These are phyloP conservation scores for Pachyramphus minor DNA, from an alignment of 2,113 vertebrate genomes.

Conservation along the genomic window DNA sequence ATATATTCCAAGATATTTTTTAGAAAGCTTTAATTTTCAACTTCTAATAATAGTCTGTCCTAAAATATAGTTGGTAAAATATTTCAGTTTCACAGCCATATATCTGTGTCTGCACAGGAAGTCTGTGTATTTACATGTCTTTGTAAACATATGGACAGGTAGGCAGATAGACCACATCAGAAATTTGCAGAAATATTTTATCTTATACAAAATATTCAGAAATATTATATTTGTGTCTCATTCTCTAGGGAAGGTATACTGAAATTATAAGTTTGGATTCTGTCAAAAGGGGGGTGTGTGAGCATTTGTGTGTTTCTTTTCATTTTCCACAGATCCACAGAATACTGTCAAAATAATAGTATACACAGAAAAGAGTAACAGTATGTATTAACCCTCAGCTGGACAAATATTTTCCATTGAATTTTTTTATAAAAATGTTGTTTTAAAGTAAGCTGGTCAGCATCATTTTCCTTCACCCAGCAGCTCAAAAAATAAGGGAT, in stretches of 20 bases:
- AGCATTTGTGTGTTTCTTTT: background rate
- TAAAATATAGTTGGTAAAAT: background rate
- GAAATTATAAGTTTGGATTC: background rate
- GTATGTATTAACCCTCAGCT: background rate
- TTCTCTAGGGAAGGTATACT: background rate
- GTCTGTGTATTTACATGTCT: background rate
- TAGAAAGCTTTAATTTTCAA: background rate
- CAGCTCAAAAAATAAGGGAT: background rate
- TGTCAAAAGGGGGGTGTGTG: background rate
- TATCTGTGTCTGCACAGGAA: background rate
- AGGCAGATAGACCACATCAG: background rate
- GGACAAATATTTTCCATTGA: background rate
- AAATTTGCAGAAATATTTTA: background rate
- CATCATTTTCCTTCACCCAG: background rate
- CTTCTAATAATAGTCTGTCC: background rate
- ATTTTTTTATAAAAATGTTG: background rate
- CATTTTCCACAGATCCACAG: background rate
- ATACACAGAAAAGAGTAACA: background rate
- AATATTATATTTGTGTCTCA: background rate
- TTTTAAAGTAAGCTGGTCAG: background rate
- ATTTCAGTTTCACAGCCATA: background rate
- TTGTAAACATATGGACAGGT: background rate
- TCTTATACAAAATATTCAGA: background rate
- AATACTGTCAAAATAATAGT: background rate
- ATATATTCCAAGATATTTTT: background rate